Evolutionary conservation across 2,797 vertebrate species (phyloP), one percentile per base, ranked within the genome.

Genomic region (Esox lucius): DNA sequence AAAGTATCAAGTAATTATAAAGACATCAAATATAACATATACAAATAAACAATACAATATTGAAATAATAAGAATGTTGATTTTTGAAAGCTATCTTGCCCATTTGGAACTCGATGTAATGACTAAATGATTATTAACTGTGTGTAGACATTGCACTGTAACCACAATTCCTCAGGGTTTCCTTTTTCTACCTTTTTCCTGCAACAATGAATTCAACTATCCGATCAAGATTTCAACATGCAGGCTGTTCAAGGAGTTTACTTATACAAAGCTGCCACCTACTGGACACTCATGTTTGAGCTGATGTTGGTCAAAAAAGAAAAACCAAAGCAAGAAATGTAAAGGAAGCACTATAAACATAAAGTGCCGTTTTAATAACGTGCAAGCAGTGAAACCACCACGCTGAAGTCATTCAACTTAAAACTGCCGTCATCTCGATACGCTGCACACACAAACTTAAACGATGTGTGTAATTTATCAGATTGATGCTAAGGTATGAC

Each of bases 201-300:
- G 39, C 22, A 69, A 22, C 35, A 24, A 26, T 7, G 5, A 49
- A 28, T 68, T 68, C 48, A 56, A 31, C n/a, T 19, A n/a, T 13
- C 5, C 13, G 70, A 26, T 2, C n/a, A 26, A 35, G n/a, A n/a
- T 31, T 71, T 33, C 64, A 12, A 39, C n/a, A 67, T 7, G 31
- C n/a, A n/a, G 0, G 3, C 62, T 46, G n/a, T 46, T 4, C 1
- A 24, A 11, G 35, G 75, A 66, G 42, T 85, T 87, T 78, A 78
- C 78, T 91, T 87, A 89, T 89, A 82, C 90, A 93, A 92, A 93
- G 76, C 87, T 91, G 91, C 92, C 93, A 92, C 87, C 94, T 94
- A 87, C 89, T 93, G 94, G 94, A 79, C 83, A 84, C 46, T 15
- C 8, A 68, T 8, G 71, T 71, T n/a, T 17, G 22, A 17, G 46